phyloP scores from a whole-genome alignment of 2,113 vertebrate species.

The Xenus cinereus region DNA sequence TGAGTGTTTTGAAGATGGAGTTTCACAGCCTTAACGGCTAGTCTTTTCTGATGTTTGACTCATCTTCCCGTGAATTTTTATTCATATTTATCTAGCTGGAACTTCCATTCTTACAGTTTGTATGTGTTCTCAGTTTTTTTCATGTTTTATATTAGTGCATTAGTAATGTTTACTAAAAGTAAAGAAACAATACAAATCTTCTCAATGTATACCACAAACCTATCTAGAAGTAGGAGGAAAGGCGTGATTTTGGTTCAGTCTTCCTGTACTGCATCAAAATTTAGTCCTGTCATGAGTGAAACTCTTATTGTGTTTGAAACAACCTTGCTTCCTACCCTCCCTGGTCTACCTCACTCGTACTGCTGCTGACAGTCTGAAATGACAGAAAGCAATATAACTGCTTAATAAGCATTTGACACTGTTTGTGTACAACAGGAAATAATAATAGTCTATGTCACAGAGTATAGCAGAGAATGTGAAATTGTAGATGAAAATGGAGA shows the following conservation, averaged over 20 bases:
- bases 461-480: neutral
- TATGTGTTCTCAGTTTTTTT: neutral
- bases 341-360: fast-evolving
- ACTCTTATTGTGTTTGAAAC: neutral
- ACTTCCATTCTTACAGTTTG: neutral
- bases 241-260: neutral
- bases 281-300: neutral
- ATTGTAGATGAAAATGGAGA: neutral
- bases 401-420: neutral
- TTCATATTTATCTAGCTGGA: neutral
- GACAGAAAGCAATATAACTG: neutral
- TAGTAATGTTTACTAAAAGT: neutral
- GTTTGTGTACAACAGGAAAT: neutral
- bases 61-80: neutral
- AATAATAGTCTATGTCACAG: neutral
- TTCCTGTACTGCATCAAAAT: neutral
- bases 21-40: neutral
- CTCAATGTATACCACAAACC: neutral
- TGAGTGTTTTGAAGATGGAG: neutral
- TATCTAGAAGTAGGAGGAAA: neutral
- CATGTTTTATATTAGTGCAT: neutral
- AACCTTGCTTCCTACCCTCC: neutral
- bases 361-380: neutral
- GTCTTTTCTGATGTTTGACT: neutral
- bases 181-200: neutral